Base-by-base conservation (phyloP, 2,888 invertebrate genomes). In the Allacma fusca region DNA sequence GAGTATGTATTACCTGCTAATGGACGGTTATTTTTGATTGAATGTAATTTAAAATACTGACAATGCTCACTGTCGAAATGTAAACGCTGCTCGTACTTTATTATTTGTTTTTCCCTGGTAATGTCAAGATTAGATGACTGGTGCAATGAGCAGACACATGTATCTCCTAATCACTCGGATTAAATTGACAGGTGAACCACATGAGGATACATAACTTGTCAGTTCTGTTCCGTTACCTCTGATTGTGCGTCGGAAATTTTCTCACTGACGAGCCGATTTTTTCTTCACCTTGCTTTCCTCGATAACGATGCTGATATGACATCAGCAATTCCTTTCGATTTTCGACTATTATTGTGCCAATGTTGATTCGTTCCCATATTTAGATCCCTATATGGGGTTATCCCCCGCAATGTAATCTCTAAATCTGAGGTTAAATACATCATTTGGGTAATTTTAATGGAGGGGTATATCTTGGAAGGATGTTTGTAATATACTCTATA, bases 121-220 rank as follows among this genome's bases (percentile, higher is more conserved):
- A 68, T 68, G 68, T 68, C 68, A 68, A 68, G 68, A 68, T 68
- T 68, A 68, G 68, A 68, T 68, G 68, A 68, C 68, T 68, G 21
- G 67, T 16, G 16, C 68, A 68, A 65, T 4, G 62, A 26, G 12
- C 16, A 4, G n/a, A 16, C n/a, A 12, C 65, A 62, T 23, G 5
- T 26, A 29, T 28, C 7, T 65, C n/a, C 1, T 65, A 65, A 65
- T 65, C 65, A 65, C 26, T 5, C 13, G 65, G 29, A 65, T 65
- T 26, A n/a, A 65, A 50, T 50, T 50, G 50, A 50, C 50, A 50
- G 16, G 19, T 50, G 7, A 50, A n/a, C n/a, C 5, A 34, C 34
- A 34, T 34, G 4, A 50, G 9, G 4, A 34, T 34, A 34, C 34
- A 34, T 34, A 34, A 34, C 34, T n/a, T 34, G 34, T 34, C 34